phyloP scores from a whole-genome alignment of 1,140 invertebrate species.

The Pseudobourletiella spinata region DNA sequence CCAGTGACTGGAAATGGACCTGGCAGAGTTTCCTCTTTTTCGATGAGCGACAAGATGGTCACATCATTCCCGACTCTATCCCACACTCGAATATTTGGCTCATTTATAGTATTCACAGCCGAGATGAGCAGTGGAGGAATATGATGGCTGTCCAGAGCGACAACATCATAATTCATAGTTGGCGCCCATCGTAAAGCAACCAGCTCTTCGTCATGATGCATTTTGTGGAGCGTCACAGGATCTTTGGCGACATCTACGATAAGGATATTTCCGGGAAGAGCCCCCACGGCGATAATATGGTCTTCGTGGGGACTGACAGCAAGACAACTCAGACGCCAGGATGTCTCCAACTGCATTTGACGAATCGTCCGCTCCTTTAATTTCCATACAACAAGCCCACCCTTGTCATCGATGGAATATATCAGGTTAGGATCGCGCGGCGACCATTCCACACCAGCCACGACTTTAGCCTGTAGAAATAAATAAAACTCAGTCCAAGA shows the following conservation, averaged over 20 bases:
- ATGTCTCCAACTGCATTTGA: slow-evolving; percentile 6
- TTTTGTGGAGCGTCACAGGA: slow-evolving; percentile 17
- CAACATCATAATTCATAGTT: slow-evolving; percentile 10
- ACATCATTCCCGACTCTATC: slow-evolving; percentile 26
- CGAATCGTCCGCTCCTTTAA: slow-evolving; percentile 2
- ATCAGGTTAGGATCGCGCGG: slow-evolving; percentile 10
- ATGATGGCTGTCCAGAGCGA: background rate
- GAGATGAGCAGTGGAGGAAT: slow-evolving; percentile 15
- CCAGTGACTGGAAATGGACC: background rate
- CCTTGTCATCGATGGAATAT: slow-evolving; percentile 21
- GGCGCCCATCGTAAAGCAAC: slow-evolving; percentile 17
- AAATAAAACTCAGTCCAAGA: background rate
- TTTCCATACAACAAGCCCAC: slow-evolving; percentile 20
- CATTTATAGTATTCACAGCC: slow-evolving; percentile 12
- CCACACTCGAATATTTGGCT: slow-evolving; percentile 24
- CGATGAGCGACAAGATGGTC: background rate
- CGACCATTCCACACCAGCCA: slow-evolving; percentile 23
- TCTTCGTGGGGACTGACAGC: slow-evolving; percentile 27
- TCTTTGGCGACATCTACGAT: slow-evolving; percentile 20
- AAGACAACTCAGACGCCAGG: slow-evolving; percentile 11
- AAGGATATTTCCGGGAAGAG: slow-evolving; percentile 21
- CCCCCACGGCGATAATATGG: slow-evolving; percentile 30
- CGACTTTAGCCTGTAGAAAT: background rate
- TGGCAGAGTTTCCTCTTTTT: slow-evolving; percentile 4
- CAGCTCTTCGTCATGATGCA: slow-evolving; percentile 28